Evolutionary conservation across 2,113 vertebrate genomes (phyloP), one percentile per base, ranked within the genome.

Genomic region (Balaeniceps rex): DNA sequence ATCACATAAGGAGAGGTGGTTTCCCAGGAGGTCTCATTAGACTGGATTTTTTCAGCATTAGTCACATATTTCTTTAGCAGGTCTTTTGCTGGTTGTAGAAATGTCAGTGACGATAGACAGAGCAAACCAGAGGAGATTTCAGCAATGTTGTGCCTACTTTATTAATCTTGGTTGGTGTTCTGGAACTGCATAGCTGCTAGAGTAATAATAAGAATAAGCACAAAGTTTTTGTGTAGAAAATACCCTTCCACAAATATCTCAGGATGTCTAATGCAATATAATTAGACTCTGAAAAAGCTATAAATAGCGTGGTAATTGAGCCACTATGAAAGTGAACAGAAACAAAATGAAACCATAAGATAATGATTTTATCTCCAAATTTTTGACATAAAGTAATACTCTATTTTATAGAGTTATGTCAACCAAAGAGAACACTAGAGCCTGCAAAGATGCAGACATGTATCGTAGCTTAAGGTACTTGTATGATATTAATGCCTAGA

Each of bases 1-100:
- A 75, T 97, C 69, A 34, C 14, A 44, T 34, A 71, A 49, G 68
- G 75, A 92, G 85, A 92, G 38, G 44, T 81, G 19, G 23, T 93
- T 92, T 97, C 94, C 93, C 97, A 92, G 83, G 72, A 94, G 71
- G n/a, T 86, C 88, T 97, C 84, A 96, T 95, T 96, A 97, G 78
- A 28, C 64, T 92, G 90, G 83, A 92, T 71, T 83, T 83, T 92
- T 97, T 87, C 40, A 91, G 83, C 51, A 26, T 93, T 91, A 95
- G 44, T 92, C 65, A 63, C 60, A 11, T 70, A 94, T 55, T 92
- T 96, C 92, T 95, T 96, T 71, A 96, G 42, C 40, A 94, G 42
- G 70, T 95, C 49, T 93, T 95, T 93, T 93, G 33, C 63, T 96
- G 74, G 72, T 71, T 89, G 77, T 81, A 38, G 89, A 69, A 90